phyloP scores from a whole-genome alignment of 1,140 invertebrate species.

The Limonius californicus region DNA sequence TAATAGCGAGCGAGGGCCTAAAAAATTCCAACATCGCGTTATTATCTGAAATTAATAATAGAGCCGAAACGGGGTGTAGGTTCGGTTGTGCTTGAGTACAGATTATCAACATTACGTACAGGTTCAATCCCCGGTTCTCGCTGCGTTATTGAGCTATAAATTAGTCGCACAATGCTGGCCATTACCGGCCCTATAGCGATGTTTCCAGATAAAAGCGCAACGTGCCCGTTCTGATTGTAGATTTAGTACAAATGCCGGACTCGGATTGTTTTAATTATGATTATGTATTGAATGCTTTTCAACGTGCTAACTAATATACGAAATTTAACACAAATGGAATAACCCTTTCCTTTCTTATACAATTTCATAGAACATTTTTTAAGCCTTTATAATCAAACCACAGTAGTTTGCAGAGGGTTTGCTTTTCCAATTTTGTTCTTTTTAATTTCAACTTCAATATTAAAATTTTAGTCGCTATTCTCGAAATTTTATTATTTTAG shows the following conservation, averaged over 20 bases:
- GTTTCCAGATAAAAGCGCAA: slow-evolving; percentile 34
- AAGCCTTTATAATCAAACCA: too few species aligned
- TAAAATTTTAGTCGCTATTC: too few species aligned
- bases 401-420: too few species aligned
- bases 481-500: too few species aligned
- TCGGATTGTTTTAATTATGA: slow-evolving; percentile 25
- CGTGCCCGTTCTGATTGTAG: slow-evolving; percentile 21
- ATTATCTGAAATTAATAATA: slow-evolving; percentile 6
- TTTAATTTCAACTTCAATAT: too few species aligned
- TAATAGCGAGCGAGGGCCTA: background rate
- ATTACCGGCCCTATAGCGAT: slow-evolving; percentile 33
- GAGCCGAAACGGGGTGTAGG: slow-evolving; percentile 1
- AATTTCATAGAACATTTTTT: too few species aligned
- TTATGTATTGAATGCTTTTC: slow-evolving; percentile 8
- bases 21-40: background rate
- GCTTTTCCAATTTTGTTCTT: too few species aligned
- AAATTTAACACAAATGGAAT: too few species aligned
- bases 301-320: too few species aligned
- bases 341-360: too few species aligned
- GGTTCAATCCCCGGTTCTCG: slow-evolving; percentile 29
- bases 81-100: slow-evolving; percentile 28
- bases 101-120: slow-evolving; percentile 37
- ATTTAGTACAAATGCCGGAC: slow-evolving; percentile 19
- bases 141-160: slow-evolving; percentile 37
- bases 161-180: slow-evolving; percentile 36